Base-by-base conservation (phyloP, 2,888 invertebrate species). In the Cephonodes hylas region DNA sequence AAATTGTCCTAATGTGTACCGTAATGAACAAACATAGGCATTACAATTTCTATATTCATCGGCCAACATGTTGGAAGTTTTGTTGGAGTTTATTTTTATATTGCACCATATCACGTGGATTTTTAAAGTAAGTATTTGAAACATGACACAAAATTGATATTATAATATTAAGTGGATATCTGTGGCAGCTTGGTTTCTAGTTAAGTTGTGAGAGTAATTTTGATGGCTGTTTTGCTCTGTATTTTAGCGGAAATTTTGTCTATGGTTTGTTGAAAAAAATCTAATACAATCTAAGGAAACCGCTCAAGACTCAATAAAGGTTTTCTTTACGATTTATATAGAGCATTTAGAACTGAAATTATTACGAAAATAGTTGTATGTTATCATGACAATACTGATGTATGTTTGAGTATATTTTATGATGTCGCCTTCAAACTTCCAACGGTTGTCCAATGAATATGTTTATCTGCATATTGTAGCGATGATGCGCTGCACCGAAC, bases 1-100 rank as follows among this genome's bases (percentile, higher is more conserved):
- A 57, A 22, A 56, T 27, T 34, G 25, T 60, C 42, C 44, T 61
- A 20, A 57, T 45, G n/a, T 57, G 57, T 57, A 48, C 34, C n/a
- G 38, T 60, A 60, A 23, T 46, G 31, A 23, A 60, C 23, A 20
- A 20, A 46, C n/a, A n/a, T n/a, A n/a, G n/a, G n/a, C n/a, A n/a
- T n/a, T 25, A 34, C n/a, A 34, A 57, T 57, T 10, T 34, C 25
- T 8, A 18, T 27, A 31, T 53, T 31, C 53, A 18, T 31, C 31
- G 53, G 4, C 3, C 18, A 27, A n/a, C 13, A 3, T 25, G 23
- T 13, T 46, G 44, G 0, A 20, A 22, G 18, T 10, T 20, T 20
- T 45, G 6, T 13, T 5, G 38, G 13, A n/a, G 20, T 45, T 45
- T 23, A 22, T 13, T 22, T 13, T 46, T 5, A 22, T 18, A 31